Evolutionary conservation across 2,797 vertebrate genomes (phyloP), one percentile per base, ranked within the genome.

Genomic region (Spinus olivaceus): DNA sequence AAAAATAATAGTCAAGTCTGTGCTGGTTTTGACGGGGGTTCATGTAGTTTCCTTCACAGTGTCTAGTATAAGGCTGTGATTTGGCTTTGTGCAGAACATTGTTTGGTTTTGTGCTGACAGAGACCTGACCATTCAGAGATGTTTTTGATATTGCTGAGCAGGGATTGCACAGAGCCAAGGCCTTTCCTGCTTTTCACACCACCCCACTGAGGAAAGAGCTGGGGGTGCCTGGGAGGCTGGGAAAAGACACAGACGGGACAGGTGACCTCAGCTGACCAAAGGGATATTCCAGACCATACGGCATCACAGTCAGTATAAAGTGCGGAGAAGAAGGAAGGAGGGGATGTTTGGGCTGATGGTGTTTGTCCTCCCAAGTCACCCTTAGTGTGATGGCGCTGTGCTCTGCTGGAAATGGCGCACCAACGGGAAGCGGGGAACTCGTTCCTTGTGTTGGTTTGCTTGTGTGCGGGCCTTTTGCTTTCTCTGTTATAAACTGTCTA

Each of bases 311-410:
- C 18, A 23, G 27, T 7, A 35, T 6, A 8, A 22, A 39, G 16
- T 3, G 4, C 1, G 2, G 28, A 2, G 7, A 42, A 47, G 14
- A 49, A 25, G 32, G n/a, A 37, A 28, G 3, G 9, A 2, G 1
- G 51, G 6, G 18, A 30, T 6, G 8, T 59, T 33, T 30, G 19
- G 20, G 30, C 1, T 25, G 32, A 39, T 12, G n/a, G 19, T 1
- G 10, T 33, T 37, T 61, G 23, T 10, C 9, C 30, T 59, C 28
- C 12, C 39, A 59, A 39, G 20, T 18, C 33, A 66, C n/a, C 5
- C 3, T 28, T 20, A 8, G 6, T 12, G 6, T 4, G 3, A n/a
- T 7, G 1, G 4, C 24, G 20, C 19, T 9, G 8, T n/a, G 35
- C 37, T 30, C 19, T 49, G 35, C 32, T 71, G 59, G 42, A 17